phyloP scores from a whole-genome alignment of 2,797 vertebrate genomes.

The Delichon dasypus region DNA sequence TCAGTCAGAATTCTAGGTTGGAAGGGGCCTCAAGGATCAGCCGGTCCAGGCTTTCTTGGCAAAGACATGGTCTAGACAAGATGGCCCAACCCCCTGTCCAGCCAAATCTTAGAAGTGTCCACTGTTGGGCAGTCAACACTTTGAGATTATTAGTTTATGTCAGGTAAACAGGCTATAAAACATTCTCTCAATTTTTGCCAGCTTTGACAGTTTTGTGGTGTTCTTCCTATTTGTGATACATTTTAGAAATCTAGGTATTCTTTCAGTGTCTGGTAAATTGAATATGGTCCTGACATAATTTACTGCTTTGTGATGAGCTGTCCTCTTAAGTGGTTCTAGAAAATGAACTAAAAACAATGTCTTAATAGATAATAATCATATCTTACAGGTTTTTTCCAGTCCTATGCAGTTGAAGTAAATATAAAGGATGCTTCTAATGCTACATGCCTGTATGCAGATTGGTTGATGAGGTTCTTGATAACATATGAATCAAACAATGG shows the following conservation, averaged over 20 bases:
- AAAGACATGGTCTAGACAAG: not conserved
- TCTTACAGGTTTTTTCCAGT: constrained; percentile 75
- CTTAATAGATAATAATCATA: not conserved
- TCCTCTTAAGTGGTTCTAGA: not conserved
- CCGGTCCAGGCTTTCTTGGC: not conserved
- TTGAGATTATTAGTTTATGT: not conserved
- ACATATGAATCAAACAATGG: constrained; percentile 71
- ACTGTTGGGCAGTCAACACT: fast-evolving
- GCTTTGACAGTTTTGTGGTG: not conserved
- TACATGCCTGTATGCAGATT: constrained; percentile 83
- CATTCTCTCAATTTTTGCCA: not conserved
- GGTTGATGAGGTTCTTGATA: constrained; percentile 83
- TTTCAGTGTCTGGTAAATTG: not conserved
- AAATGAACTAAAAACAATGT: not conserved
- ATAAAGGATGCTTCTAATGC: constrained; percentile 69
- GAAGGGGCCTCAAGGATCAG: not conserved
- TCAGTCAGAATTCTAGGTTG: not conserved
- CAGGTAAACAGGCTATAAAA: not conserved
- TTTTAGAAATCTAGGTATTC: not conserved
- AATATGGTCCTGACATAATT: not conserved
- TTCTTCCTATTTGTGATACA: not conserved
- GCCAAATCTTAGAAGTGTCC: not conserved
- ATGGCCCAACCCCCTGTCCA: not conserved
- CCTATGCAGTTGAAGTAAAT: constrained; percentile 74
- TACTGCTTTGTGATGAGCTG: not conserved